Percentiles rank a stretch among this genome's conserved stretches.
Conservation (phyloP, 2,797 vertebrate genomes). For the Cynodonichthys magdalenae region DNA sequence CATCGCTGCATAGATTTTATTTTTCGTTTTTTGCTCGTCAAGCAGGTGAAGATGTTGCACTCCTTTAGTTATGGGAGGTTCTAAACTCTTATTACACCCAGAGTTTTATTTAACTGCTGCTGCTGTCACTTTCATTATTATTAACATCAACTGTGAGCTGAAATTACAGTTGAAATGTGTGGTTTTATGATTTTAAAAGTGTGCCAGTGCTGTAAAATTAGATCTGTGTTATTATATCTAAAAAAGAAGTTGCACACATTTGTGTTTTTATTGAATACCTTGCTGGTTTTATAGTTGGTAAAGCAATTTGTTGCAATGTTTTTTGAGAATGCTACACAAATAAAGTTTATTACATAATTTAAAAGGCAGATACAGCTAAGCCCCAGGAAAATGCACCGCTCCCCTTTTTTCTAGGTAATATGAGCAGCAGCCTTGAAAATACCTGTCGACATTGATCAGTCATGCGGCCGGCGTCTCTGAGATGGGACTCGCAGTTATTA, state of each 20-base stretch:
- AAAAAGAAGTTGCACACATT: conserved; percentile 39
- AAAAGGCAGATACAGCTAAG: conserved; percentile 63
- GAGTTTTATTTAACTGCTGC: conserved; percentile 27
- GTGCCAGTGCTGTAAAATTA: conserved; percentile 26
- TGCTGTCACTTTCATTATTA: conserved; percentile 22
- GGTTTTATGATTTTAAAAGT: conserved; percentile 45
- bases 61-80: conserved; percentile 23
- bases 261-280: conserved; percentile 37
- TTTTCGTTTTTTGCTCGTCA: background rate
- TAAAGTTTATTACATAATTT: conserved; percentile 68
- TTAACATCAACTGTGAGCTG: conserved; percentile 20
- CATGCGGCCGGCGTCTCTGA: conserved; percentile 70
- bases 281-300: conserved; percentile 53
- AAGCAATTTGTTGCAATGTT: conserved; percentile 47
- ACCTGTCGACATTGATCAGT: conserved; percentile 84
- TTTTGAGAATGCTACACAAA: conserved; percentile 45
- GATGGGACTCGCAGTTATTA: conserved; percentile 80
- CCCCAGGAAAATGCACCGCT: conserved; percentile 67
- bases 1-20: conserved; percentile 36
- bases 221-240: conserved; percentile 38
- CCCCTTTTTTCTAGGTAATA: conserved; percentile 57
- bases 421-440: conserved; percentile 79
- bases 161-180: conserved; percentile 33
- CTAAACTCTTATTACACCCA: conserved; percentile 18
- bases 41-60: background rate